A percentile compares a stretch with the other conserved stretches of the same genome.
Evolutionary conservation across 1,140 invertebrate species (phyloP).

Genomic region (Rhopalosiphum maidis): DNA sequence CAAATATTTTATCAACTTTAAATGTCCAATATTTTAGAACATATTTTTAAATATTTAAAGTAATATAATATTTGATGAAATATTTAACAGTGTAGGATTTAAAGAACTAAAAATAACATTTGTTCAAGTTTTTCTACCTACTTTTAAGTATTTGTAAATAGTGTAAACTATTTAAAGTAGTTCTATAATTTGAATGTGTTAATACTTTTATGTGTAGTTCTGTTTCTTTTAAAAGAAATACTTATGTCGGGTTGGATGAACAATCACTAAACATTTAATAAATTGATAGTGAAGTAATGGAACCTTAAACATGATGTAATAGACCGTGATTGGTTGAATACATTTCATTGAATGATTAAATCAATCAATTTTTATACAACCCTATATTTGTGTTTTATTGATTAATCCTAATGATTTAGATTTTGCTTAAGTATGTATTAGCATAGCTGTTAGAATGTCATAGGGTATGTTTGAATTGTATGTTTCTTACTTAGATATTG

Average conservation of each 20-base stretch:
- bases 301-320: too few relatives aligned
- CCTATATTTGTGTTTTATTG: neutral
- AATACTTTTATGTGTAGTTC: neutral
- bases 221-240: too few relatives aligned
- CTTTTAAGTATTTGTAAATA: neutral
- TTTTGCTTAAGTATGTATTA: neutral
- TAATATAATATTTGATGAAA: too few relatives aligned
- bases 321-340: too few relatives aligned
- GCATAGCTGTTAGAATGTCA: neutral
- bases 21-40: too few relatives aligned
- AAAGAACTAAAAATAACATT: neutral
- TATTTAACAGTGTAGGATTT: too few relatives aligned
- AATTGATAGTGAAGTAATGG: too few relatives aligned
- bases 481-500: neutral
- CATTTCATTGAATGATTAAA: too few relatives aligned
- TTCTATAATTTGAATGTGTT: neutral
- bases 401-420: neutral
- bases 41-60: too few relatives aligned
- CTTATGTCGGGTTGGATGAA: neutral
- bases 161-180: neutral
- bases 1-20: too few relatives aligned
- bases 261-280: too few relatives aligned
- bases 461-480: neutral
- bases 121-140: neutral
- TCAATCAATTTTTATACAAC: too few relatives aligned